Conservation (phyloP, 2,113 vertebrate genomes). For the Tichodroma muraria region DNA sequence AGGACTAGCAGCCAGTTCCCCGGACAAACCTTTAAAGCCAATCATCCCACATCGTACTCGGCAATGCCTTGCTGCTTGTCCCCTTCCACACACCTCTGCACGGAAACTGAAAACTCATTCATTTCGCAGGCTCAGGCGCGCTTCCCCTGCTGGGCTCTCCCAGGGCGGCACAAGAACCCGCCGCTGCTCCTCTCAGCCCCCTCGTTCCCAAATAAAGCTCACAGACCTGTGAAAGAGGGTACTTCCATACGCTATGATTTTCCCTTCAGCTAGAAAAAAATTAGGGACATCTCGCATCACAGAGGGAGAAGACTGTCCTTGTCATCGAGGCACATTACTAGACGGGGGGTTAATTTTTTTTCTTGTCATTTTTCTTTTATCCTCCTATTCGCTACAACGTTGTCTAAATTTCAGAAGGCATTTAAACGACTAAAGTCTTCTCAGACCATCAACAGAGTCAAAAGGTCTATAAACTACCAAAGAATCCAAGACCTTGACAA, state of each 20-base stretch:
- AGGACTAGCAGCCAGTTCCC: background rate
- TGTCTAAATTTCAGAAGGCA: background rate
- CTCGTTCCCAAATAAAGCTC: background rate
- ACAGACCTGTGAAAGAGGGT: background rate
- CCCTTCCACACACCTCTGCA: background rate
- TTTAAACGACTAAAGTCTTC: background rate
- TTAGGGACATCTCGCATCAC: background rate
- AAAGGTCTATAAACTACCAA: background rate
- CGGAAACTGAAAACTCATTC: background rate
- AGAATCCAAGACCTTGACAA: background rate
- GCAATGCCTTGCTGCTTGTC: background rate
- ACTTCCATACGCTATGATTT: background rate
- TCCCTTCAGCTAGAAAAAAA: background rate
- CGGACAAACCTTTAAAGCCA: background rate
- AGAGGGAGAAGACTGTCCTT: background rate
- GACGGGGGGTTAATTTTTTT: background rate
- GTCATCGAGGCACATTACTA: background rate
- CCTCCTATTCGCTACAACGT: background rate
- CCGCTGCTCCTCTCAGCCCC: background rate
- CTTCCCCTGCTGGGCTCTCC: too few species aligned
- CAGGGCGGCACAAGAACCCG: too few species aligned
- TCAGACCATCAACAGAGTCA: background rate
- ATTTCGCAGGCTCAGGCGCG: too few species aligned
- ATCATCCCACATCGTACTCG: background rate
- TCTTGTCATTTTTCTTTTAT: background rate